Conservation (phyloP, 1,140 invertebrate genomes). For the Drosophila pachea region DNA sequence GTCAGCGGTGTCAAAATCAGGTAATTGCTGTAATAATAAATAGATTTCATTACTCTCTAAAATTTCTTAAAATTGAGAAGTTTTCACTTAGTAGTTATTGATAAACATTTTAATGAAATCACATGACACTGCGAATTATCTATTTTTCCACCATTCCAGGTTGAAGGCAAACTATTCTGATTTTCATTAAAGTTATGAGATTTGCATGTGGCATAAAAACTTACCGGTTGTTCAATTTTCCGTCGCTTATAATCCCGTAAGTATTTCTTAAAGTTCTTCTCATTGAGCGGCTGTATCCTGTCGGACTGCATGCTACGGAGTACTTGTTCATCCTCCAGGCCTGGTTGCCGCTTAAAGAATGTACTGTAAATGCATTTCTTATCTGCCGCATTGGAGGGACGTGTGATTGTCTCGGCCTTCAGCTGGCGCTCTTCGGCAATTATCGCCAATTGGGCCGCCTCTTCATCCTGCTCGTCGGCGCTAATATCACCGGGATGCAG, state of each 20-base stretch:
- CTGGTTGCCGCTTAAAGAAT: slow-evolving; percentile 60
- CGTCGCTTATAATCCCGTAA: slow-evolving; percentile 83
- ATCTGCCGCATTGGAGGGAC: slow-evolving; percentile 62
- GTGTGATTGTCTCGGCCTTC: slow-evolving; percentile 32
- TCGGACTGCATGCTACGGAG: slow-evolving; percentile 54
- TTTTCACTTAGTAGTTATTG: no score
- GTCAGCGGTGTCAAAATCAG: slow-evolving; percentile 77
- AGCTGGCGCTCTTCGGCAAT: slow-evolving; percentile 31
- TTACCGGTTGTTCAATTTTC: slow-evolving; percentile 81
- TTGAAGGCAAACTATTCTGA: no score
- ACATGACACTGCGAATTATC: no score
- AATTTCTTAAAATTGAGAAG: no score
- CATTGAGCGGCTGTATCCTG: slow-evolving; percentile 75
- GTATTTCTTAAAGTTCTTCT: slow-evolving; percentile 85
- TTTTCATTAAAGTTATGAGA: no score
- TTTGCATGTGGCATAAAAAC: slow-evolving; percentile 18
- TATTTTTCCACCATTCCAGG: not conserved
- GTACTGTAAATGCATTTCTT: slow-evolving; percentile 74
- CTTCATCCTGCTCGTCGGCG: slow-evolving; percentile 62
- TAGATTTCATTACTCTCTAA: not conserved
- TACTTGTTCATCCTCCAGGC: slow-evolving; percentile 61
- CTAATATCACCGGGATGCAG: slow-evolving; percentile 59
- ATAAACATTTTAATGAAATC: no score
- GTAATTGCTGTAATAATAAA: slow-evolving; percentile 65
- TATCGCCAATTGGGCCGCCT: slow-evolving; percentile 24